These are phyloP conservation scores for Gambusia yucatana DNA, from an alignment of 2,797 vertebrate species.

Conservation along the genomic window DNA sequence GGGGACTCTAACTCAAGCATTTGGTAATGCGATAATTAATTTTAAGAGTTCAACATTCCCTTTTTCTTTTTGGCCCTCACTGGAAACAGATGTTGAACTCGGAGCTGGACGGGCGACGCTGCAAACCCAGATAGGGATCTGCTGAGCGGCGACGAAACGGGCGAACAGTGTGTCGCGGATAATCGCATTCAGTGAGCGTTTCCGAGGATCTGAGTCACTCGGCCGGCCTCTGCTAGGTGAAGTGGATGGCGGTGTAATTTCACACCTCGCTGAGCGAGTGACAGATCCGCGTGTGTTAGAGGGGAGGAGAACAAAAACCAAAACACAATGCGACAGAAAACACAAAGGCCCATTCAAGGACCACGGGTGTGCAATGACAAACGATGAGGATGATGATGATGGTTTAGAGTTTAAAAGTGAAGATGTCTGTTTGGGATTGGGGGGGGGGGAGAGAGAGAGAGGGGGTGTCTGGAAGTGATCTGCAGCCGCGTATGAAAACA, in stretches of 20 bases:
- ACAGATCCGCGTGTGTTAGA: slow-evolving; percentile 58
- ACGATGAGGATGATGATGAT: background rate
- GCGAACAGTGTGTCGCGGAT: slow-evolving; percentile 27
- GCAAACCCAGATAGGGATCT: slow-evolving; percentile 49
- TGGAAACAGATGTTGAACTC: slow-evolving; percentile 73
- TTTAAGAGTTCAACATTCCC: slow-evolving; percentile 73
- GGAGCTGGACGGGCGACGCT: slow-evolving; percentile 36
- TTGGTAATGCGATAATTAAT: slow-evolving; percentile 80
- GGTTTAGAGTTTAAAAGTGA: slow-evolving; percentile 8
- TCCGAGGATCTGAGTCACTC: slow-evolving; percentile 27
- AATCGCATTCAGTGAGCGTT: slow-evolving; percentile 32
- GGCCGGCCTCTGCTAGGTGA: slow-evolving; percentile 58
- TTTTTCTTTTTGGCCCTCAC: slow-evolving; percentile 61
- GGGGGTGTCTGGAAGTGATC: slow-evolving; percentile 71
- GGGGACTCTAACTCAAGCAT: slow-evolving; percentile 57
- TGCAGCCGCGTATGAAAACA: slow-evolving; percentile 37
- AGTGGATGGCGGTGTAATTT: slow-evolving; percentile 72
- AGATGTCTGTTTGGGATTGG: slow-evolving; percentile 35
- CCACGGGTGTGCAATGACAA: slow-evolving; percentile 16
- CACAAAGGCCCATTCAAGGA: slow-evolving; percentile 43
- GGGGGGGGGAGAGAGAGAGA: slow-evolving; percentile 43
- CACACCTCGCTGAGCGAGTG: slow-evolving; percentile 60
- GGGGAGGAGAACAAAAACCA: slow-evolving; percentile 51
- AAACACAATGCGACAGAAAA: slow-evolving; percentile 22
- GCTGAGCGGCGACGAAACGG: slow-evolving; percentile 16